A percentile compares a stretch with the other conserved stretches of the same genome.
Evolutionary conservation across 2,113 vertebrate genomes (phyloP).

Genomic region (Pseudopodoces humilis): DNA sequence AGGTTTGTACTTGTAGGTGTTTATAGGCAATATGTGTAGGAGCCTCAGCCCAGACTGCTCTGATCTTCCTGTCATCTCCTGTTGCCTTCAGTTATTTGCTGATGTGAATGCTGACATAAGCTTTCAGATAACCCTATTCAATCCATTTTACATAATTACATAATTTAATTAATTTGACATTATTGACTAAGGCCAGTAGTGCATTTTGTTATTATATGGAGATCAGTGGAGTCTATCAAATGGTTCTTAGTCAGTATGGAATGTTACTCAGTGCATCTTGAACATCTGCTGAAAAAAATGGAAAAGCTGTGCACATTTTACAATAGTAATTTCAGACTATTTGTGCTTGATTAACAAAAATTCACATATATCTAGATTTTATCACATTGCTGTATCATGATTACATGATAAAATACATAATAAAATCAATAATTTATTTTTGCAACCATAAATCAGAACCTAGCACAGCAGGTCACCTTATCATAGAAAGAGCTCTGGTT

Average conservation of each 20-base stretch:
- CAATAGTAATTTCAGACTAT: neutral
- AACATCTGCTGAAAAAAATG: neutral
- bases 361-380: neutral
- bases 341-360: neutral
- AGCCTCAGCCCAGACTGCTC: neutral
- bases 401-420: neutral
- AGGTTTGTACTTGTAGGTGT: neutral
- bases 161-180: neutral
- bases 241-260: neutral
- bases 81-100: neutral
- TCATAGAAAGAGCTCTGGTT: neutral
- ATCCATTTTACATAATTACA: neutral
- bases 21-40: neutral
- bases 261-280: neutral
- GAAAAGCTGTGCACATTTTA: neutral
- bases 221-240: neutral
- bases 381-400: neutral
- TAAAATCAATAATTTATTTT: neutral
- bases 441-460: neutral
- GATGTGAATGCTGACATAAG: neutral
- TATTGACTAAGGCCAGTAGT: neutral
- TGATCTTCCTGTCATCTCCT: neutral
- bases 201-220: neutral
- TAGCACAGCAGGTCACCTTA: neutral
- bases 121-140: neutral